These are phyloP conservation scores for Mylabris phalerata DNA, from an alignment of 1,140 invertebrate genomes.

Conservation along the genomic window DNA sequence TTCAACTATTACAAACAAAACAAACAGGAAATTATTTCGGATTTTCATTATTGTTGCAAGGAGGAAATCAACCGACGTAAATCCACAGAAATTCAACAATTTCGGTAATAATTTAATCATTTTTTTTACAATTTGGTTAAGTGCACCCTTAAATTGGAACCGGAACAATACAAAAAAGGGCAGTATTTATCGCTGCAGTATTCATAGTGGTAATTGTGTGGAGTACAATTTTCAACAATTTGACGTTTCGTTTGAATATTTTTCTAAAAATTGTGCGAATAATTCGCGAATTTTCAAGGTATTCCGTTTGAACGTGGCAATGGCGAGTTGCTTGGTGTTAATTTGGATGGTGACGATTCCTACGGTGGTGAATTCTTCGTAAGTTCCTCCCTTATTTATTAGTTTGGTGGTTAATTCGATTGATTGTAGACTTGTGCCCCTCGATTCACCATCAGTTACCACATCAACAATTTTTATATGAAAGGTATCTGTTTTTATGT, in stretches of 20 bases:
- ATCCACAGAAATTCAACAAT: not conserved
- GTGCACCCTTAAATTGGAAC: not conserved
- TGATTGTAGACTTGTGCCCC: slow-evolving; percentile 7
- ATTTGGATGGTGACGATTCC: slow-evolving; percentile 1
- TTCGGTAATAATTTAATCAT: not conserved
- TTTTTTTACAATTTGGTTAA: not conserved
- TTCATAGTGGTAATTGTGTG: not conserved
- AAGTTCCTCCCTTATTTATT: not conserved
- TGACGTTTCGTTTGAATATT: not conserved
- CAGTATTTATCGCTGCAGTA: not conserved
- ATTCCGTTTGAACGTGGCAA: not conserved
- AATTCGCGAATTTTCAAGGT: no score
- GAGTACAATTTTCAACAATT: not conserved
- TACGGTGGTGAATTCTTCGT: slow-evolving; percentile 2
- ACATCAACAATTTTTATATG: not conserved
- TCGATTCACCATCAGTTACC: not conserved
- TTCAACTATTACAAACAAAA: not conserved
- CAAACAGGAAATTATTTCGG: slow-evolving; percentile 3
- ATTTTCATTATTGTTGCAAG: slow-evolving; percentile 6
- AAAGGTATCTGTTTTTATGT: slow-evolving; percentile 6
- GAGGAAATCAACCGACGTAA: slow-evolving; percentile 5
- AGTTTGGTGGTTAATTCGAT: no score
- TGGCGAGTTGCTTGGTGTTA: slow-evolving; percentile 5
- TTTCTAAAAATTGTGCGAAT: not conserved
- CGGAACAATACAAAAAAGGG: not conserved